phyloP scores from a whole-genome alignment of 2,113 vertebrate genomes.

The Pitta sordida region DNA sequence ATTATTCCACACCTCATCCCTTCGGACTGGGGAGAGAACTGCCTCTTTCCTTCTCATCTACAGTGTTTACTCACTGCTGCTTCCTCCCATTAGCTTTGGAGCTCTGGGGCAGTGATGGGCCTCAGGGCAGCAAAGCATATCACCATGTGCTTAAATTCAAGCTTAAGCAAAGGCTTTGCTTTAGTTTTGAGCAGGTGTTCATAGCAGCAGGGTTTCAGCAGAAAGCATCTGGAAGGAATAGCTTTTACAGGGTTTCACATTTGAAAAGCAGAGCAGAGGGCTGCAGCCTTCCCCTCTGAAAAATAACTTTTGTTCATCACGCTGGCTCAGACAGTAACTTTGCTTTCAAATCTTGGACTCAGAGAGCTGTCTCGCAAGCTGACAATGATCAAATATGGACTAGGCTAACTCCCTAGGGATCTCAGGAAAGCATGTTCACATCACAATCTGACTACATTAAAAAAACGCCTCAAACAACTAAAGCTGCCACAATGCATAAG shows the following conservation, averaged over 20 bases:
- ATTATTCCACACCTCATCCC: background rate
- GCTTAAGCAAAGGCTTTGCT: background rate
- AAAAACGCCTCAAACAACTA: background rate
- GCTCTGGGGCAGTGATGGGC: background rate
- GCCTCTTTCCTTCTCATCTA: background rate
- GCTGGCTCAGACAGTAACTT: background rate
- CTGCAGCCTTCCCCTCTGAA: background rate
- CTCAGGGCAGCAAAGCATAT: background rate
- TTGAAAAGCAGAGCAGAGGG: background rate
- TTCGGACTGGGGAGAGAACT: background rate
- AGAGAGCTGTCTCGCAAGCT: background rate
- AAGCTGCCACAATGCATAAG: background rate
- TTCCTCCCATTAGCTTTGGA: background rate
- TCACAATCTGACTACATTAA: slow-evolving; percentile 7
- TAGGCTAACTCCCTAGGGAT: background rate
- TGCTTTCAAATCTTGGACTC: background rate
- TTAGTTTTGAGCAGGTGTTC: background rate
- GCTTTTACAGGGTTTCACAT: background rate
- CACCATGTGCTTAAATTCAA: background rate
- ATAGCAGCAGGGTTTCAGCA: background rate
- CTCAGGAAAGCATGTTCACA: background rate
- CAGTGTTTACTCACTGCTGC: background rate
- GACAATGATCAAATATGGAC: slow-evolving; percentile 4
- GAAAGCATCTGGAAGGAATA: background rate
- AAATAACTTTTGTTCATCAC: background rate